Evolutionary conservation across 1,140 invertebrate genomes (phyloP).

Genomic region (Drosophila kanapiae): DNA sequence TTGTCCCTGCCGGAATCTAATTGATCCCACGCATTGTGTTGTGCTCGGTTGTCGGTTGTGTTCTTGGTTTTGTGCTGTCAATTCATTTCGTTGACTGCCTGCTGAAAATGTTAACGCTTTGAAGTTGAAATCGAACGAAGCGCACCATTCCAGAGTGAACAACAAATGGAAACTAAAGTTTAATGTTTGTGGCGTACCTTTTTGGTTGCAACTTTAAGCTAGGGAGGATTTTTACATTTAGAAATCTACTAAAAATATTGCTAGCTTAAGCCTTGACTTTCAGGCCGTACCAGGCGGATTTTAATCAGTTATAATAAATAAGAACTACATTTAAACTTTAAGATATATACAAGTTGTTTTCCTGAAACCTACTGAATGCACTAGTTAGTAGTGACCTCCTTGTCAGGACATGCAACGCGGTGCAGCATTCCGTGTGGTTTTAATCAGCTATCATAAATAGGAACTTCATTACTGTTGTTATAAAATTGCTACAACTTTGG

Average conservation of each 20-base stretch:
- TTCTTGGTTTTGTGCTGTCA: conserved; percentile 42
- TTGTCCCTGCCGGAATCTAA: conserved; percentile 73
- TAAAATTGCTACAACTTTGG: background rate
- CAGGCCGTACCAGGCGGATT: too few relatives aligned
- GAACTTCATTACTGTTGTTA: background rate
- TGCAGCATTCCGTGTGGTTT: background rate
- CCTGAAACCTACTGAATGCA: too few relatives aligned
- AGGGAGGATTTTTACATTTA: background rate
- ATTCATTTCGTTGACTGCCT: conserved; percentile 64
- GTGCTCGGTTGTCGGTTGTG: conserved; percentile 23
- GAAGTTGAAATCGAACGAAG: conserved; percentile 16
- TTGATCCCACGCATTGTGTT: conserved; percentile 57
- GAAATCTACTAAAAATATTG: background rate
- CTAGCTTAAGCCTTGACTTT: too few relatives aligned
- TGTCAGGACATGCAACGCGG: background rate
- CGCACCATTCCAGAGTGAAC: conserved; percentile 1
- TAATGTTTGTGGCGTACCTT: conserved; percentile 1
- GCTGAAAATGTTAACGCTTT: conserved; percentile 54
- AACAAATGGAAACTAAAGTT: conserved; percentile 3
- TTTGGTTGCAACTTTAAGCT: background rate
- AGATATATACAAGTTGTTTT: too few relatives aligned
- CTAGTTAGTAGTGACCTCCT: too few relatives aligned
- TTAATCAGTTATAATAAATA: too few relatives aligned
- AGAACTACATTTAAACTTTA: too few relatives aligned
- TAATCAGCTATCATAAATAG: background rate